A percentile compares a stretch with the other conserved stretches of the same genome.
Evolutionary conservation across 1,140 invertebrate genomes (phyloP).

Genomic region (Caenorhabditis briggsae): DNA sequence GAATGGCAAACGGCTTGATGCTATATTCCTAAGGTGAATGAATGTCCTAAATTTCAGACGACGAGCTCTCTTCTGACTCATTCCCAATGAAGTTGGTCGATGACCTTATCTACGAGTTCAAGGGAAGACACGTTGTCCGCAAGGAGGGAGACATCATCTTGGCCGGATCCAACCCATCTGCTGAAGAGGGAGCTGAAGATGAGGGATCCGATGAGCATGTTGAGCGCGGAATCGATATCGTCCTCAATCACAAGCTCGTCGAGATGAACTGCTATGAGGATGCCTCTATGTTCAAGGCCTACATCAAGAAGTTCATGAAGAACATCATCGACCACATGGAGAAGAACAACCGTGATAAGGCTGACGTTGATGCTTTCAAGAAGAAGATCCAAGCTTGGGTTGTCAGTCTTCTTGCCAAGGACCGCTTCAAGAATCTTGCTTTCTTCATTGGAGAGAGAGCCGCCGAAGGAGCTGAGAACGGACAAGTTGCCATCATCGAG

Average conservation of each 20-base stretch:
- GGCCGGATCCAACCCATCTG: conserved; percentile 91
- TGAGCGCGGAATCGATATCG: conserved; percentile 87
- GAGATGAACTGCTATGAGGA: conserved; percentile 84
- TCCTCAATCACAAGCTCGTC: conserved; percentile 89
- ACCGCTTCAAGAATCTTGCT: conserved; percentile 88
- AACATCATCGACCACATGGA: conserved; percentile 79
- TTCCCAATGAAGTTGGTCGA: conserved; percentile 93
- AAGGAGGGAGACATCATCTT: conserved; percentile 86
- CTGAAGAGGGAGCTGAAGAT: conserved; percentile 85
- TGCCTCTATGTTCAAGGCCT: conserved; percentile 85
- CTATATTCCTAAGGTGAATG: neutral
- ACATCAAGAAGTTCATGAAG: conserved; percentile 97
- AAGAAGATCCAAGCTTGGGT: conserved; percentile 88
- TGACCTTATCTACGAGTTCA: conserved; percentile 92
- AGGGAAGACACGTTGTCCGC: conserved; percentile 87
- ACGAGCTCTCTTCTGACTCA: conserved; percentile 98
- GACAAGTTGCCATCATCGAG: conserved; percentile 89
- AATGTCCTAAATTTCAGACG: conserved; percentile 79
- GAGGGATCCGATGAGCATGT: conserved; percentile 85
- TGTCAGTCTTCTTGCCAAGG: conserved; percentile 73
- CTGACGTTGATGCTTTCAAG: conserved; percentile 93
- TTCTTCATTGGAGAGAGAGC: conserved; percentile 88
- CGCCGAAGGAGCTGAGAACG: conserved; percentile 59
- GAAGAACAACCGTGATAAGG: conserved; percentile 89
- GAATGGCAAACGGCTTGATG: neutral